Base-by-base conservation (phyloP, 2,113 vertebrate species). In the Amphilophus citrinellus region DNA sequence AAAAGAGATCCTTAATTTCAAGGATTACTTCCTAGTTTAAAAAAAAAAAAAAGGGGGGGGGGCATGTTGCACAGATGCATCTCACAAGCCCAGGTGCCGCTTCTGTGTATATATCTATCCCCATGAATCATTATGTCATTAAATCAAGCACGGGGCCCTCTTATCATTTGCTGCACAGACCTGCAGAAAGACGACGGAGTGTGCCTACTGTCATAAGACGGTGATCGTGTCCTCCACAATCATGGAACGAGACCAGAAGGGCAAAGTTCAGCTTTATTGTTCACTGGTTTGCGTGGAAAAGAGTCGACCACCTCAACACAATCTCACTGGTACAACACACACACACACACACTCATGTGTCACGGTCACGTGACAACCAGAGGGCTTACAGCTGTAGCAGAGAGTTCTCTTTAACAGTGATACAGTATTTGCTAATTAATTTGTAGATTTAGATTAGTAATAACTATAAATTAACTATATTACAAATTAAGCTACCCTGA, bases 221-320 rank as follows among this genome's bases (percentile, higher is more conserved):
- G 71, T 77, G 1, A 3, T 81, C 1, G 92, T 93, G n/a, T 93
- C 92, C 18, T 32, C 88, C 37, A 94, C 91, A 61, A 80, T 89
- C 80, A 91, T 95, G 88, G 93, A 94, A 39, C 83, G 91, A 61
- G 93, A 95, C 86, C 84, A 84, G 0, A 91, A 79, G 85, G 94
- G 94, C 62, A 95, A 93, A 91, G 82, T 95, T 81, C 92, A 94
- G 50, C 92, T 95, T 30, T 95, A 94, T 82, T 95, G 95, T 61
- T 91, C 93, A 0, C 1, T 80, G 17, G 1, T 20, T 7, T 95
- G 95, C 71, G 91, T 94, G 77, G 93, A 88, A 20, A 83, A 83
- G 32, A 93, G 93, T 79, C 87, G 93, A 59, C 93, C 95, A 2
- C 75, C 76, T 3, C 82, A 22, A 15, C 93, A 95, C 65, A 47